These are phyloP conservation scores for Hirudo medicinalis DNA, from an alignment of 1,140 invertebrate genomes.

Conservation along the genomic window DNA sequence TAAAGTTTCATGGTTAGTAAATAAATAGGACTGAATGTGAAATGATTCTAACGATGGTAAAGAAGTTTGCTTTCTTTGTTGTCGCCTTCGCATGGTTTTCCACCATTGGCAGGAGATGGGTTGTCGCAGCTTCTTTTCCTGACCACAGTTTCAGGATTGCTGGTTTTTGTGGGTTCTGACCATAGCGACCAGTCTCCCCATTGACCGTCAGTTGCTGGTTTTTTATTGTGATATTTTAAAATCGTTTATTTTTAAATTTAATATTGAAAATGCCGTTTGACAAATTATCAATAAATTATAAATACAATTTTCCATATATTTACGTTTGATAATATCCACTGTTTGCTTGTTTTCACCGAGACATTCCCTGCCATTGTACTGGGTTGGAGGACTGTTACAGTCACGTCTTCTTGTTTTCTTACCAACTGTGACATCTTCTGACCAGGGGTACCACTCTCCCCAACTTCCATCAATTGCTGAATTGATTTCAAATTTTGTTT, in stretches of 20 bases:
- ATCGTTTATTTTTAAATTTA: no score
- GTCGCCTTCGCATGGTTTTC: slow-evolving; percentile 16
- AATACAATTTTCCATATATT: no score
- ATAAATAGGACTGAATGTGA: no score
- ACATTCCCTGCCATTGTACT: slow-evolving; percentile 55
- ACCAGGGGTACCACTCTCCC: slow-evolving; percentile 41
- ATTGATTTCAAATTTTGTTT: neutral
- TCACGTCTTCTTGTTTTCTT: slow-evolving; percentile 25
- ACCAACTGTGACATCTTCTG: slow-evolving; percentile 33
- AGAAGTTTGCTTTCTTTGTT: neutral
- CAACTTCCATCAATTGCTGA: slow-evolving; percentile 35
- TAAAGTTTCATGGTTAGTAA: no score
- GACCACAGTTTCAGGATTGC: neutral
- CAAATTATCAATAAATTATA: no score
- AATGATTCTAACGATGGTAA: slow-evolving; percentile 27
- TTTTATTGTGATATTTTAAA: no score
- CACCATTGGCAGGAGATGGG: slow-evolving; percentile 19
- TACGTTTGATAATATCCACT: no score
- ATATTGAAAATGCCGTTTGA: no score
- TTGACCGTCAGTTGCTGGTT: slow-evolving; percentile 1
- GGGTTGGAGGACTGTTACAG: slow-evolving; percentile 45
- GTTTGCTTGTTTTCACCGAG: slow-evolving; percentile 15
- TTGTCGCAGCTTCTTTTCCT: slow-evolving; percentile 20
- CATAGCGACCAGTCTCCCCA: slow-evolving; percentile 12
- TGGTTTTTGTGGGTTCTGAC: neutral